Base-by-base conservation (phyloP, 2,113 vertebrate genomes). In the Corythornis cristatus region DNA sequence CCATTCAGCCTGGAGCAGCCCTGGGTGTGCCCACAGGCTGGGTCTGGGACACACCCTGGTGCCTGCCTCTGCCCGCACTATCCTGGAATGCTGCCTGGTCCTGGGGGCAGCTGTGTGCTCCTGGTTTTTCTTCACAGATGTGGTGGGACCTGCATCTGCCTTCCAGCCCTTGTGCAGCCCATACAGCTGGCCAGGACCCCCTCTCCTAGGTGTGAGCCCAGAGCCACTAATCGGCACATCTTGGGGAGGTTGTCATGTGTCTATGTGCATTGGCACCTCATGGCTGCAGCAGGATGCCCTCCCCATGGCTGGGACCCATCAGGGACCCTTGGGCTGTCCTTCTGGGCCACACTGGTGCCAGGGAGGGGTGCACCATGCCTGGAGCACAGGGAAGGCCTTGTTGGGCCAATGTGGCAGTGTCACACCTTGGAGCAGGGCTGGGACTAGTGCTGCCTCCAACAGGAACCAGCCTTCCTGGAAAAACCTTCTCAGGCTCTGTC, bases 341-440 rank as follows among this genome's bases (percentile, higher is more conserved):
- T 46, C 15, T 28, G 54, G 45, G 57, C 11, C 20, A 37, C 10
- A 8, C 0, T 3, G 4, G 31, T 12, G 20, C 81, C 68, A 61
- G 48, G 53, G 35, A 48, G 43, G 22, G 74, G 72, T 5, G 4
- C 0, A 2, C 23, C 0, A 0, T 40, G 16, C 54, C 0, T 0
- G 50, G 57, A 87, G 29, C 17, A 4, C 0, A 2, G 81, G 23
- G 42, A 68, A 66, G 71, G 45, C 70, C 40, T 57, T 22, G 31
- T 28, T 46, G 81, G 88, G 51, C 67, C 85, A 54, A 1, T 0
- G 26, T 65, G 58, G 35, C 58, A 78, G 54, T 1, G 2, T 62
- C 75, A 85, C 0, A 0, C 42, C 64, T 79, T 48, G 14, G 70
- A 85, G 35, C 6, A 2, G 66, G 71, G 37, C 78, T 88, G 88